Conservation (phyloP, 2,797 vertebrate species). For the Chelon labrosus region DNA sequence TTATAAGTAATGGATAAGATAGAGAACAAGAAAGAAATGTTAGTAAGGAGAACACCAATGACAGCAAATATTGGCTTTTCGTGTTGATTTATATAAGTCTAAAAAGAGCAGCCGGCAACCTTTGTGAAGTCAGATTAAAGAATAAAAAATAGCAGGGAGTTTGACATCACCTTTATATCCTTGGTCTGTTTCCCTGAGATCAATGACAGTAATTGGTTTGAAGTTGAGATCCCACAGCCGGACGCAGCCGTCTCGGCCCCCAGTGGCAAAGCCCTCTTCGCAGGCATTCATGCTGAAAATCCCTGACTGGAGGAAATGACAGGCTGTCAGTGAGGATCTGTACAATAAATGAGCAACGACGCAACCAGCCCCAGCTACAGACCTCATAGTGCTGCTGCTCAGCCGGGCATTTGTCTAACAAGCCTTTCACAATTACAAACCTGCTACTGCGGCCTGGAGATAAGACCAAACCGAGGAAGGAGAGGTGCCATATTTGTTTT, state of each 20-base stretch:
- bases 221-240: constrained; percentile 99
- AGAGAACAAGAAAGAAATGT: constrained; percentile 64
- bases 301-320: constrained; percentile 91
- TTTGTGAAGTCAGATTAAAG: constrained; percentile 40
- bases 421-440: constrained; percentile 57
- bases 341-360: constrained; percentile 68
- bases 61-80: constrained; percentile 9
- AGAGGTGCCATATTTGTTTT: constrained; percentile 11
- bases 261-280: constrained; percentile 98
- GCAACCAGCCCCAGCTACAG: constrained; percentile 54
- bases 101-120: constrained; percentile 21
- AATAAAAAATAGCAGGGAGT: constrained; percentile 5
- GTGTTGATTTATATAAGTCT: constrained; percentile 21
- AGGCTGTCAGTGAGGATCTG: constrained; percentile 75
- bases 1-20: constrained; percentile 67
- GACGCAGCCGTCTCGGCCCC: constrained; percentile 97
- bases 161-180: constrained; percentile 96
- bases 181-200: constrained; percentile 99
- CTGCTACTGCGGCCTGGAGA: constrained; percentile 39
- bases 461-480: constrained; percentile 9
- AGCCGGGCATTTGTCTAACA: constrained; percentile 57
- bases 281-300: constrained; percentile 99
- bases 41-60: constrained; percentile 54
- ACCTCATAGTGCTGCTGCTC: constrained; percentile 32
- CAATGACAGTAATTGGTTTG: constrained; percentile 99